Percentiles rank a stretch among this genome's conserved stretches.
Evolutionary conservation across 2,888 invertebrate genomes (phyloP).

Genomic region (Eustalomyia histrio): DNA sequence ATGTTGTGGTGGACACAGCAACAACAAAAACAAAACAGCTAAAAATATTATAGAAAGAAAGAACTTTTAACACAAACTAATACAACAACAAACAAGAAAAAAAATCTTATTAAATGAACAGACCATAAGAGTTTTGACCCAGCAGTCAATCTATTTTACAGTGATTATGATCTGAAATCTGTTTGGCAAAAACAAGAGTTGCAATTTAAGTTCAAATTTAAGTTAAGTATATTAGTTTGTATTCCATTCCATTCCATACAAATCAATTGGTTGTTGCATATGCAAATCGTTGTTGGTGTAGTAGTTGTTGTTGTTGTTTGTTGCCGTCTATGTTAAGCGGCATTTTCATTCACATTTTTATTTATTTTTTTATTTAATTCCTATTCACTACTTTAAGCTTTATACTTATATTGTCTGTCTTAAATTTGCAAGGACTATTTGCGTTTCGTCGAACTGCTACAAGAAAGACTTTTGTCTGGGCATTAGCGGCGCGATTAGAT

Average conservation of each 20-base stretch:
- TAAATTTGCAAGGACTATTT: not conserved
- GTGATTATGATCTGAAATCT: slow-evolving; percentile 57
- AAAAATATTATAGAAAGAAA: not conserved
- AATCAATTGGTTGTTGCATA: slow-evolving; percentile 17
- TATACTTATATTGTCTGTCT: not conserved
- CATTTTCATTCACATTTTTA: slow-evolving; percentile 42
- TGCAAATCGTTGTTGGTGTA: slow-evolving; percentile 14
- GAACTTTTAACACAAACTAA: slow-evolving; percentile 5
- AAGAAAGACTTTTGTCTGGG: too few species aligned
- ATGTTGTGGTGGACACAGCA: slow-evolving; percentile 19
- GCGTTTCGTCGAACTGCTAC: too few species aligned
- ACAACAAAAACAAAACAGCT: not conserved
- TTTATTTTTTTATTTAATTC: slow-evolving; percentile 20
- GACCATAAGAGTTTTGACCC: slow-evolving; percentile 52
- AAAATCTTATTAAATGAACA: not conserved
- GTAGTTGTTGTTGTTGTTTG: not conserved
- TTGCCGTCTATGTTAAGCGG: slow-evolving; percentile 31
- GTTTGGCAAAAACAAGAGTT: slow-evolving; percentile 16
- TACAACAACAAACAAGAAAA: not conserved
- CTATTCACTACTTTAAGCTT: slow-evolving; percentile 22
- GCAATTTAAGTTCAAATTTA: slow-evolving; percentile 27
- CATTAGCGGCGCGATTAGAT: too few species aligned
- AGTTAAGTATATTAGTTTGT: slow-evolving; percentile 17
- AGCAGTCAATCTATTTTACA: slow-evolving; percentile 62
- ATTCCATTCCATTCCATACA: slow-evolving; percentile 1